Base-by-base conservation (phyloP, 1,140 invertebrate species). In the Palaemon carinicauda region DNA sequence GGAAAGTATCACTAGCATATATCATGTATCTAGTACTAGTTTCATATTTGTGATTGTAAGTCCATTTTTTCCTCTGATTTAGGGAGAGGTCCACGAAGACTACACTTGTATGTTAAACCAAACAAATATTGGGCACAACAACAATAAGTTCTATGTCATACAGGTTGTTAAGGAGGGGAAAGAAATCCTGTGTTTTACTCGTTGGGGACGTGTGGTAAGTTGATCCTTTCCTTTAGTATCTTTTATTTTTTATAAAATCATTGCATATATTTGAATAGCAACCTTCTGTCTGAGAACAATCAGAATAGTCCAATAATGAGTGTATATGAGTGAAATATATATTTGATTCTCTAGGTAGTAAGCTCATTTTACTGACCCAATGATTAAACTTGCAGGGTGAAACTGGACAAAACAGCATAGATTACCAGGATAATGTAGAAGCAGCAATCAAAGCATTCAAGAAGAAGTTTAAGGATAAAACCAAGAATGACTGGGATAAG, bases 61-160 rank as follows among this genome's bases (percentile, higher is more conserved):
- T n/a, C n/a, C n/a, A n/a, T 41, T 77, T 77, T 41, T 29, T 50
- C 27, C 60, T 17, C 14, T 50, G 9, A 27, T 60, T 0, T 33
- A 88, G 82, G 87, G 56, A 33, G 60, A 21, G 0, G 56, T 87
- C 15, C 24, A 90, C 81, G 88, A 90, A 85, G 91, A 91, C 69
- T 91, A 90, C 81, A 88, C 90, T n/a, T 92, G 91, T 65, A 93
- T 93, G 92, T 90, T 94, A 9, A 94, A 93, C 89, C 93, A 92
- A 91, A 93, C 93, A 14, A 93, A 93, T 87, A 89, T 94, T 10
- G 89, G 91, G n/a, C 92, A 92, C 88, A 94, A 94, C 91, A 94
- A 94, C 91, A 94, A 94, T 91, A 94, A 94, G 89, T 94, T 91
- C 89, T 94, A 93, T 90, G 69, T 94, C 19, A 92, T 93, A 80